These are phyloP conservation scores for Meriones unguiculatus DNA, from an alignment of 2,113 vertebrate species.

Conservation along the genomic window DNA sequence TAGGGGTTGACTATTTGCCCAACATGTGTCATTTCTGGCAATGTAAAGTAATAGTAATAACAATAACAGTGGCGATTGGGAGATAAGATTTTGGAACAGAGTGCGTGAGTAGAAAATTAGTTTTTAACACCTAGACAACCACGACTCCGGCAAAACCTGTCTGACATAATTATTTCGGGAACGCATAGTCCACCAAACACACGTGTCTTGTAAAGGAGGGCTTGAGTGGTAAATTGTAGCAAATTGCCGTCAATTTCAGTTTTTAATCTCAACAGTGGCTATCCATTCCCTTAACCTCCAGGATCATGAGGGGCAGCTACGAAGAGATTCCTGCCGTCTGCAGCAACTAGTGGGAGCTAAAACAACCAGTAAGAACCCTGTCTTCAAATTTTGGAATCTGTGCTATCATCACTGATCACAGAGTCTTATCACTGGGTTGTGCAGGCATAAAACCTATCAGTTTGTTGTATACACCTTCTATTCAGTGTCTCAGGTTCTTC, in stretches of 20 bases:
- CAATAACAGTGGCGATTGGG: neutral
- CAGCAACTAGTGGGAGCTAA: neutral
- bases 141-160: neutral
- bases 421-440: neutral
- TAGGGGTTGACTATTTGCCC: neutral
- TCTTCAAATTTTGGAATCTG: neutral
- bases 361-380: neutral
- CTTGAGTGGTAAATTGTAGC: neutral
- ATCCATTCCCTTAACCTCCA: neutral
- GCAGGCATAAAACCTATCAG: neutral
- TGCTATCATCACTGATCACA: neutral
- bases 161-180: constrained; percentile 21
- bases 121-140: neutral
- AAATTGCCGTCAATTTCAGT: neutral
- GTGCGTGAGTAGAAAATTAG: neutral
- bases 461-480: neutral
- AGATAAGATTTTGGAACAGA: constrained; percentile 36
- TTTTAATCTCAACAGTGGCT: neutral
- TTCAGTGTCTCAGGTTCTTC: neutral
- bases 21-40: neutral
- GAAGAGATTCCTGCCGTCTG: too few species aligned
- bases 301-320: neutral
- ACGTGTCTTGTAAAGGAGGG: neutral
- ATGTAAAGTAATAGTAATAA: neutral
- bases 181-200: neutral